Conservation (phyloP, 1,140 invertebrate species). For the Panagrolaimus sp. region DNA sequence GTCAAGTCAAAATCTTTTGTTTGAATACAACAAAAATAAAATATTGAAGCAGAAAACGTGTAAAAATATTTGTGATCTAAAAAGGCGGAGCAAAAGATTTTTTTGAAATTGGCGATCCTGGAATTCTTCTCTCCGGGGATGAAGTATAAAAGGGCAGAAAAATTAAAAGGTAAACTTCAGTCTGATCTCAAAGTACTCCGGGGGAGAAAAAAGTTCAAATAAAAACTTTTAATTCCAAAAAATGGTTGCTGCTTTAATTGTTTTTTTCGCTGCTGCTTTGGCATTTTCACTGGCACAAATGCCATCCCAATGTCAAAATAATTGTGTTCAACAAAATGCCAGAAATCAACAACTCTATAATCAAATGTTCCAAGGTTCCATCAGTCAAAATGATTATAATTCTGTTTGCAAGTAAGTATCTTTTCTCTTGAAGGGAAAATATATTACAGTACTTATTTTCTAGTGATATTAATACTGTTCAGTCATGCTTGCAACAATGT, state of each 20-base stretch:
- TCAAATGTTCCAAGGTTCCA: background rate
- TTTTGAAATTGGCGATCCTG: too few relatives aligned
- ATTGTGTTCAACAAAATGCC: background rate
- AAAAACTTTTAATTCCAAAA: too few relatives aligned
- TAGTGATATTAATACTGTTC: background rate
- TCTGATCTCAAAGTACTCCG: too few relatives aligned
- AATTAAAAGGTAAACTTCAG: too few relatives aligned
- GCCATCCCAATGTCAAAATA: background rate
- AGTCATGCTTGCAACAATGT: background rate
- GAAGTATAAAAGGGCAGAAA: too few relatives aligned
- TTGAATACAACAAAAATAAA: too few relatives aligned
- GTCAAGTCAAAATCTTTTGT: too few relatives aligned
- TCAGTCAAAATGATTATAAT: background rate
- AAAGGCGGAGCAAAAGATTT: too few relatives aligned
- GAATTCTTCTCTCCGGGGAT: too few relatives aligned
- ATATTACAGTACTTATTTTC: background rate
- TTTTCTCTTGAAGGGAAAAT: background rate
- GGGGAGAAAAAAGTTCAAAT: too few relatives aligned
- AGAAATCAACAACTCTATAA: background rate
- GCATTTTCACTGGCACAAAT: background rate
- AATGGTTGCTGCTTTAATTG: background rate
- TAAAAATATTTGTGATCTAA: too few relatives aligned
- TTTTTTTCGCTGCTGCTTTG: background rate
- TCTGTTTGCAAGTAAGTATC: background rate
- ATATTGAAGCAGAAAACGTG: too few relatives aligned